Evolutionary conservation across 2,888 invertebrate species (phyloP).

Genomic region (Oscheius sp.): DNA sequence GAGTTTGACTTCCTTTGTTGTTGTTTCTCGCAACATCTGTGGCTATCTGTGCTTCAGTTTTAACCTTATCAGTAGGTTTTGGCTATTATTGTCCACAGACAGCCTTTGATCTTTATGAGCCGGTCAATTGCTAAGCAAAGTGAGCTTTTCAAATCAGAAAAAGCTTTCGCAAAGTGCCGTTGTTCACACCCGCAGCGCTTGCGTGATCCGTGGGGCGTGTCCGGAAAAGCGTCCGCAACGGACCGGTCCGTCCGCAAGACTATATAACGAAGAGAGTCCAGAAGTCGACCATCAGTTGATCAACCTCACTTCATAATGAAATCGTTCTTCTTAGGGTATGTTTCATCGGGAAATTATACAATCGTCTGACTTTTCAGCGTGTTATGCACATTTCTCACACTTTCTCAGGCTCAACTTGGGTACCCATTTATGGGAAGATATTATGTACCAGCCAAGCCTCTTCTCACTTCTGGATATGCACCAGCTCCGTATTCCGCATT

Average conservation of each 20-base stretch:
- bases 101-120: no score
- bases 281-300: constrained; percentile 24
- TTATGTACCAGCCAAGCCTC: constrained; percentile 51
- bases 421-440: constrained; percentile 52
- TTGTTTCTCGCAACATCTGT: no score
- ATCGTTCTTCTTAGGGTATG: constrained; percentile 15
- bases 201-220: constrained; percentile 1
- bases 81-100: no score
- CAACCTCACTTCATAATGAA: constrained; percentile 19
- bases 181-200: neutral
- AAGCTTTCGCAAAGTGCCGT: neutral
- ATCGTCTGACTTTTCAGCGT: constrained; percentile 29
- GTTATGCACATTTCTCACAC: constrained; percentile 44
- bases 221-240: constrained; percentile 27
- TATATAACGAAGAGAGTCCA: constrained; percentile 15
- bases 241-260: constrained; percentile 23
- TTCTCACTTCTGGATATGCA: constrained; percentile 44
- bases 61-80: no score
- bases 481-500: constrained; percentile 33
- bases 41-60: no score
- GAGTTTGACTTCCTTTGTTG: no score
- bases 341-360: neutral
- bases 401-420: constrained; percentile 48
- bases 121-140: neutral
- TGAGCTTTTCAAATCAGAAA: neutral